phyloP scores from a whole-genome alignment of 2,888 invertebrate species.

The Apantesis nais region DNA sequence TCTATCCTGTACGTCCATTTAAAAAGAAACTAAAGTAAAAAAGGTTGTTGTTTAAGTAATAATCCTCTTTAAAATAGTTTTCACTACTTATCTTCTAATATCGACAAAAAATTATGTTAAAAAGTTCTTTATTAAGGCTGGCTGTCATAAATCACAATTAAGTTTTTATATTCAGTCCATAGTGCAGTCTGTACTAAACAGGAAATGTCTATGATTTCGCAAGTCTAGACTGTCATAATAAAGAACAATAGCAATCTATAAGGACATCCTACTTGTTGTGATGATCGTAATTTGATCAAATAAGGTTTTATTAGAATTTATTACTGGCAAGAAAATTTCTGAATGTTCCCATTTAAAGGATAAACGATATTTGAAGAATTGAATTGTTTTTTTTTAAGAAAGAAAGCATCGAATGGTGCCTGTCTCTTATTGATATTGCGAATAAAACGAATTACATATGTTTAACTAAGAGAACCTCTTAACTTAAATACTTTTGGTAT shows the following conservation, averaged over 20 bases:
- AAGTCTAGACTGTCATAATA: background rate
- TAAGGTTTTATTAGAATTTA: conserved; percentile 17
- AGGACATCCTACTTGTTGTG: conserved; percentile 21
- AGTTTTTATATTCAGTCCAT: background rate
- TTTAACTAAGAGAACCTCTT: too few species aligned
- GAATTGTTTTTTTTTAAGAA: background rate
- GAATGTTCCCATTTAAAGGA: background rate
- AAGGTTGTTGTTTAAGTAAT: background rate
- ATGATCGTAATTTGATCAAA: conserved; percentile 15
- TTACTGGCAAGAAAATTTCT: background rate
- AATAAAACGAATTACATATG: too few species aligned
- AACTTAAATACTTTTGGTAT: too few species aligned
- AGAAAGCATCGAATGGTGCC: background rate
- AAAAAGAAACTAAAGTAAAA: background rate
- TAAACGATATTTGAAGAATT: background rate
- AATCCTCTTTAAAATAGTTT: background rate
- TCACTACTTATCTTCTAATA: background rate
- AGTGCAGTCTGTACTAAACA: background rate
- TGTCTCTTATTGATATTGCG: background rate
- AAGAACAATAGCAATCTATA: conserved; percentile 16
- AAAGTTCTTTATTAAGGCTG: background rate
- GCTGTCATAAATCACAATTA: background rate
- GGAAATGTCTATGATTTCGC: conserved; percentile 1
- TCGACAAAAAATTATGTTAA: background rate
- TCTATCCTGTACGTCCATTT: background rate